Base-by-base conservation (phyloP, 2,797 vertebrate genomes). In the Neosalanx taihuensis region DNA sequence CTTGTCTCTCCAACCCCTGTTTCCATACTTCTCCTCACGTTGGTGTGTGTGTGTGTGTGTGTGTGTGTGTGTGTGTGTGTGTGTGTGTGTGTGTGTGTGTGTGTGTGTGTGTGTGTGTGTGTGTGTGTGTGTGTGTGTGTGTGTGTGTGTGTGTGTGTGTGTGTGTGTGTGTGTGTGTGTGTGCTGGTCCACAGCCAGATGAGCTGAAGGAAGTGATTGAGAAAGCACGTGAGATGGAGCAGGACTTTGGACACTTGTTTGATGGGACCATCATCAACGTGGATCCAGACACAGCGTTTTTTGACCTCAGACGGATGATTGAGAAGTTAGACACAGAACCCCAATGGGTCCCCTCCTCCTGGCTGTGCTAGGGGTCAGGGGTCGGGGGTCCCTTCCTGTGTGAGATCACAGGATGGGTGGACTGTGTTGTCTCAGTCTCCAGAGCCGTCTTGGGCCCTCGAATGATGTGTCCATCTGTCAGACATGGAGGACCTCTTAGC, bases 151-250 rank as follows among this genome's bases (percentile, higher is more conserved):
- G 41, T 46, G 41, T 5, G 41, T 46, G 37, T 4, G 51, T 53
- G 17, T 7, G 4, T 53, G 51, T 7, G 9, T 53, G 6, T 53
- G 51, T 53, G 17, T 53, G 51, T 53, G 51, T 6, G 51, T 18
- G 17, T 53, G 3, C 18, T 17, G 18, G 51, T 56, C 15, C n/a
- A 6, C n/a, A 99, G 97, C 94, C 94, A 0, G 97, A 98, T 85
- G 96, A 98, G 63, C 84, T 97, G 71, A 94, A 95, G 91, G 95
- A 97, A 75, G 93, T 96, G 33, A 95, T 94, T 49, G 97, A 99
- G 85, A 97, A 97, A 86, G 97, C 96, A 0, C 92, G 95, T 0
- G 97, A 99, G 81, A 99, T 98, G 97, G 97, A 99, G 81, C 94
- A 96, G 72, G 94, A 90, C 73, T 97, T 94, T 1, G 94, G 96